phyloP scores from a whole-genome alignment of 1,140 invertebrate genomes.

The Drosophila oshimai region DNA sequence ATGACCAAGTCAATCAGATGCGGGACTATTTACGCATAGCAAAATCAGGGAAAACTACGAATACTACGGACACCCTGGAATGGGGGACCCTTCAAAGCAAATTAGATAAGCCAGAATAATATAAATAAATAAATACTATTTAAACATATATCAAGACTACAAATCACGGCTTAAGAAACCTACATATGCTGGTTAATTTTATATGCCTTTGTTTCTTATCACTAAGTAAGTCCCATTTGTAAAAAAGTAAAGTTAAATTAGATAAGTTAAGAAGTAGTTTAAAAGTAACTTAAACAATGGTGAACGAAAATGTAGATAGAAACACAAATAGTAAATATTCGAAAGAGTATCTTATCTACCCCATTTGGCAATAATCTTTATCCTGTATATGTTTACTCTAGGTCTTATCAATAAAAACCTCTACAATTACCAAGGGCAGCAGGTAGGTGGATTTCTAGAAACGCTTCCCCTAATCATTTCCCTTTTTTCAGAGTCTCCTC shows the following conservation, averaged over 20 bases:
- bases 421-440: conserved; percentile 24
- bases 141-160: background rate
- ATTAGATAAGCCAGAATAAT: background rate
- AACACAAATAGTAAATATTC: background rate
- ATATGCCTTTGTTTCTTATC: background rate
- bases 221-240: background rate
- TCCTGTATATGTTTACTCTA: background rate
- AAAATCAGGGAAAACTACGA: conserved; percentile 18
- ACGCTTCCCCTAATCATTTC: conserved; percentile 41
- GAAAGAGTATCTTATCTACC: conserved; percentile 14
- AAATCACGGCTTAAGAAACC: background rate
- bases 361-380: conserved; percentile 19
- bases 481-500: conserved; percentile 5
- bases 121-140: too few species aligned
- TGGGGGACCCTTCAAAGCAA: background rate
- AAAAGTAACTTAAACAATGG: background rate
- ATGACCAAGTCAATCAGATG: conserved; percentile 48
- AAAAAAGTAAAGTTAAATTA: too few species aligned
- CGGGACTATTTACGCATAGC: conserved; percentile 43
- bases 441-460: conserved; percentile 22
- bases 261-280: too few species aligned
- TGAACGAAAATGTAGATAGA: background rate
- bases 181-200: conserved; percentile 24
- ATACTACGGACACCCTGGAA: conserved; percentile 10
- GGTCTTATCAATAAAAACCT: conserved; percentile 32